Conservation (phyloP, 2,888 invertebrate species). For the Ptilodon capucinus region DNA sequence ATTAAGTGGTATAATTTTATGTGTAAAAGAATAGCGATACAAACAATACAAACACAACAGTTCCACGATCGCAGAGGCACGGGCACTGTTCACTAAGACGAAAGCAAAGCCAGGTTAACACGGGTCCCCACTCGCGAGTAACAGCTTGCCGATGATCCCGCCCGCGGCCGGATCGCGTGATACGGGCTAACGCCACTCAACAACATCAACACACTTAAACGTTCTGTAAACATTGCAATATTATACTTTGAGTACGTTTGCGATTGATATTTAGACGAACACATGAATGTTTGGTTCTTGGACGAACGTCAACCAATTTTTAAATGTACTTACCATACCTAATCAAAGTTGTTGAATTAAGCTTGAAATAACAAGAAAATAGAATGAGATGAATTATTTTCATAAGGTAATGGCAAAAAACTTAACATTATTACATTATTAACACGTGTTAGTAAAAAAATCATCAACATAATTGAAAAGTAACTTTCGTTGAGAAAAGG, state of each 20-base stretch:
- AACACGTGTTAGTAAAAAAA: too few species aligned
- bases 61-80: not conserved
- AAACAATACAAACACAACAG: not conserved
- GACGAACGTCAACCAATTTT: too few species aligned
- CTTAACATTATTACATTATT: too few species aligned
- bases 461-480: too few species aligned
- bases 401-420: too few species aligned
- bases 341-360: too few species aligned
- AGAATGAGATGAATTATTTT: too few species aligned
- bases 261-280: too few species aligned
- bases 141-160: slow-evolving; percentile 44
- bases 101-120: slow-evolving; percentile 58
- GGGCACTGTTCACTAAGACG: slow-evolving; percentile 28
- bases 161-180: slow-evolving; percentile 19
- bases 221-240: slow-evolving; percentile 17
- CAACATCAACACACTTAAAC: slow-evolving; percentile 4
- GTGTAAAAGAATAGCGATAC: not conserved
- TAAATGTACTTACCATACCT: too few species aligned
- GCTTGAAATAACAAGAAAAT: too few species aligned
- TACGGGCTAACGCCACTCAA: slow-evolving; percentile 32
- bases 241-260: slow-evolving; percentile 2
- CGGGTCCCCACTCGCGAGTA: slow-evolving; percentile 53
- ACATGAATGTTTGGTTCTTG: too few species aligned
- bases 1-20: too few species aligned
- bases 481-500: slow-evolving; percentile 4